These are phyloP conservation scores for Otus sunia DNA, from an alignment of 2,113 vertebrate species.

Conservation along the genomic window DNA sequence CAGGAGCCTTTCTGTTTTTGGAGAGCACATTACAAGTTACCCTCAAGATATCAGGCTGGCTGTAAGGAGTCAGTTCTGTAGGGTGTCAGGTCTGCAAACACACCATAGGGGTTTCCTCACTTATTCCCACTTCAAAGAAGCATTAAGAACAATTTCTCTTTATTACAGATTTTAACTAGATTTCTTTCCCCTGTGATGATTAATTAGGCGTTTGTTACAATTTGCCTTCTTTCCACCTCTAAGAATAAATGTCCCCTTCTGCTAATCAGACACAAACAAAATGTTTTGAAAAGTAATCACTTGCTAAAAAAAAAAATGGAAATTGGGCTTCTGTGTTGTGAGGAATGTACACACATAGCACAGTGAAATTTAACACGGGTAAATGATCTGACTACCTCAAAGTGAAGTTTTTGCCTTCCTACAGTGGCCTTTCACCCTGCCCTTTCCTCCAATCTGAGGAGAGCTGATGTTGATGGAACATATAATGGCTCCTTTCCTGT, in stretches of 20 bases:
- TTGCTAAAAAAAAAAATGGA: conserved; percentile 72
- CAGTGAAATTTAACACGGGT: conserved; percentile 83
- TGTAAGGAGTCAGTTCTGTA: conserved; percentile 40
- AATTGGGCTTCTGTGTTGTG: conserved; percentile 81
- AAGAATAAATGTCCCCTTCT: conserved; percentile 68
- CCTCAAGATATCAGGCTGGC: conserved; percentile 26
- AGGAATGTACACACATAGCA: conserved; percentile 77
- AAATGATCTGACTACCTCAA: conserved; percentile 87
- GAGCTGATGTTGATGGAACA: conserved; percentile 95
- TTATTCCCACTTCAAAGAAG: conserved; percentile 75
- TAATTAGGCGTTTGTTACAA: conserved; percentile 66
- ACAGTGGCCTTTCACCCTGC: conserved; percentile 93
- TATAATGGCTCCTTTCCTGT: conserved; percentile 98
- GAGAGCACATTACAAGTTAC: neutral
- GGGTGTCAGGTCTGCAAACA: conserved; percentile 66
- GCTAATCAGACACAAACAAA: conserved; percentile 76
- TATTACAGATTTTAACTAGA: conserved; percentile 70
- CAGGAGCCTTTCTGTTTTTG: neutral
- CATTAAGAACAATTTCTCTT: conserved; percentile 72
- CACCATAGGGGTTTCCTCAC: conserved; percentile 68
- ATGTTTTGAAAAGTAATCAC: conserved; percentile 84
- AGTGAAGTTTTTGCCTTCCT: conserved; percentile 86
- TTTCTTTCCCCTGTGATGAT: conserved; percentile 67
- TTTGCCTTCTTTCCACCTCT: conserved; percentile 59
- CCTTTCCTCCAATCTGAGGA: conserved; percentile 90